These are phyloP conservation scores for Murina feae DNA, from an alignment of 2,113 vertebrate genomes.

Conservation along the genomic window DNA sequence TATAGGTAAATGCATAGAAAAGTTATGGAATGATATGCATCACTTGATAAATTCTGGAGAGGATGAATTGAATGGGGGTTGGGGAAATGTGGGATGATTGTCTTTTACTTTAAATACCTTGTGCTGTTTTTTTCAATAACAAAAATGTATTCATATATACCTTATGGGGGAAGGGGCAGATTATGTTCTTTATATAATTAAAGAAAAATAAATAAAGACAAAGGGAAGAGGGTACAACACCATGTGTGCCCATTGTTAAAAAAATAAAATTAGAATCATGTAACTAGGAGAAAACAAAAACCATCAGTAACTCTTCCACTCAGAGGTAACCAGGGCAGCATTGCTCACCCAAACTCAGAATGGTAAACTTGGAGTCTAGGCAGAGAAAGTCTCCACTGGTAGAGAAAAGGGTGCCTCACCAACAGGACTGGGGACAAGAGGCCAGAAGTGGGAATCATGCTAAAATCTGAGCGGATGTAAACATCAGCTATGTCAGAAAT, in stretches of 20 bases:
- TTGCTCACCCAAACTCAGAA: neutral
- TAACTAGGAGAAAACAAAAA: slow-evolving; percentile 1
- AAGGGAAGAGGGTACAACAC: neutral
- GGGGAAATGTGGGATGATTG: neutral
- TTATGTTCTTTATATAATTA: too few relatives aligned
- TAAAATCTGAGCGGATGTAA: neutral
- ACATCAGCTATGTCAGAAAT: neutral
- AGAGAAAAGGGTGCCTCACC: neutral
- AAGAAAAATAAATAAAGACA: neutral
- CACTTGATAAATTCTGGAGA: neutral
- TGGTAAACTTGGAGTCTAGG: neutral
- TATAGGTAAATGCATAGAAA: neutral
- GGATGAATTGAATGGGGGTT: neutral
- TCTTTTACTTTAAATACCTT: neutral
- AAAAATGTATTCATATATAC: neutral
- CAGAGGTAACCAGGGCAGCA: neutral
- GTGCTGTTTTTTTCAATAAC: neutral
- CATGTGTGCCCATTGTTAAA: neutral
- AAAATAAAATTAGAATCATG: neutral
- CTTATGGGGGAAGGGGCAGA: too few relatives aligned
- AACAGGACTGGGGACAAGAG: neutral
- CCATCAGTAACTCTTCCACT: neutral
- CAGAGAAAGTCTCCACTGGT: neutral
- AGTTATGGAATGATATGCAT: neutral
- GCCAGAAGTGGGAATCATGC: neutral